Evolutionary conservation across 1,140 invertebrate genomes (phyloP).

Genomic region (Habropoda laboriosa): DNA sequence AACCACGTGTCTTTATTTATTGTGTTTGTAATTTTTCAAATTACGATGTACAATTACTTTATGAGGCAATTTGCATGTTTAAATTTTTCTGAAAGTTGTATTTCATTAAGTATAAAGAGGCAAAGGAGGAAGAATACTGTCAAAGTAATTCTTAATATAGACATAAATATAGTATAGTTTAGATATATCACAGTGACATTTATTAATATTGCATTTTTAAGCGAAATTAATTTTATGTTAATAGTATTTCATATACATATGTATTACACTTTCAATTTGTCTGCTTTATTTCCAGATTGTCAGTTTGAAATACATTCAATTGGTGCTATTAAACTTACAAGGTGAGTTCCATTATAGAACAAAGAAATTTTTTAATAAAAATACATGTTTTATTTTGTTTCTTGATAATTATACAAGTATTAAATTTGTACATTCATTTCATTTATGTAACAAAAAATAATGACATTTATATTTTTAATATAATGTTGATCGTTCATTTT

Average conservation of each 20-base stretch:
- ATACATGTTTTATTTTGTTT: constrained; percentile 7
- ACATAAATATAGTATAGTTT: not conserved
- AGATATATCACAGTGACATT: not conserved
- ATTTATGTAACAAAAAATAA: not conserved
- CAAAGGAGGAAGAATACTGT: constrained; percentile 32
- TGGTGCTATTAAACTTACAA: constrained; percentile 56
- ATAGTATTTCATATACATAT: not conserved
- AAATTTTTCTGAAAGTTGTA: constrained; percentile 10
- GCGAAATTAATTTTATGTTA: not conserved
- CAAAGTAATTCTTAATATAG: constrained; percentile 44
- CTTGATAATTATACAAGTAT: not conserved
- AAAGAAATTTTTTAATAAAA: not conserved
- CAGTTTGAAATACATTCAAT: constrained; percentile 56
- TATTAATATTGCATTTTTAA: not conserved
- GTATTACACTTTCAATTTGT: constrained; percentile 1
- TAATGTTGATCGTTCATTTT: not conserved
- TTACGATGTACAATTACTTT: not conserved
- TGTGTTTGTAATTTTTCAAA: not conserved
- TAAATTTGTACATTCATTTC: not conserved
- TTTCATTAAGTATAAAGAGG: not conserved
- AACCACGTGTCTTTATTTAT: constrained; percentile 31
- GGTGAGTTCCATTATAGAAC: constrained; percentile 19
- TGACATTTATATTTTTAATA: not conserved
- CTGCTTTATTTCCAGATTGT: constrained; percentile 58
- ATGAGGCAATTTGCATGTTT: not conserved